Base-by-base conservation (phyloP, 2,888 invertebrate species). In the Scrobipalpa costella region DNA sequence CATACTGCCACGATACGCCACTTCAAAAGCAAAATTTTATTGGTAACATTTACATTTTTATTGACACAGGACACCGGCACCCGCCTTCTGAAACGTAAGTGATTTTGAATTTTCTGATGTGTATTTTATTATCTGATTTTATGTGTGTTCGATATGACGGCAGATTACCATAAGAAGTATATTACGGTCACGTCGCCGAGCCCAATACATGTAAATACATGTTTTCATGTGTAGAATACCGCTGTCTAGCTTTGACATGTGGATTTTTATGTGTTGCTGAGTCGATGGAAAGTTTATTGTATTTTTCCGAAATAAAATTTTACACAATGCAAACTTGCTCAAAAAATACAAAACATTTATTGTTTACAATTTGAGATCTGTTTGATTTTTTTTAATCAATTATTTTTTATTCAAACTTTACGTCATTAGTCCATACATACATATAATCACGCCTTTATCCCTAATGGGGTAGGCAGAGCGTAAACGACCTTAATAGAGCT, bases 101-200 rank as follows among this genome's bases (percentile, higher is more conserved):
- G 91, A 90, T 90, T 91, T 90, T 89, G 88, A 88, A 91, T 91
- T 90, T 90, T 90, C 86, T 87, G 88, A 89, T 90, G 87, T 88
- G 84, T 90, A 88, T 90, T 90, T 90, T 90, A 90, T 85, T 90
- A 88, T 89, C 86, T 86, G 83, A 82, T 88, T 90, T 91, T 89
- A 90, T 89, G 83, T 85, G 78, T 81, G 83, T 83, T 83, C 89
- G 81, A 87, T 89, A 86, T 88, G 84, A 83, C 84, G 83, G 77
- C 81, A 73, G 76, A 84, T 88, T 86, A 84, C 86, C 86, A 87
- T 86, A 84, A 76, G 77, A 79, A 80, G 81, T 77, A 80, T 82
- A 85, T 87, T 85, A 83, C 80, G 81, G 78, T 79, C 80, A 80
- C 78, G 80, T 81, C 76, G 77, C 73, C 72, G 72, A 72, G 67